phyloP scores from a whole-genome alignment of 2,888 invertebrate genomes.

The Bimastos eiseni region DNA sequence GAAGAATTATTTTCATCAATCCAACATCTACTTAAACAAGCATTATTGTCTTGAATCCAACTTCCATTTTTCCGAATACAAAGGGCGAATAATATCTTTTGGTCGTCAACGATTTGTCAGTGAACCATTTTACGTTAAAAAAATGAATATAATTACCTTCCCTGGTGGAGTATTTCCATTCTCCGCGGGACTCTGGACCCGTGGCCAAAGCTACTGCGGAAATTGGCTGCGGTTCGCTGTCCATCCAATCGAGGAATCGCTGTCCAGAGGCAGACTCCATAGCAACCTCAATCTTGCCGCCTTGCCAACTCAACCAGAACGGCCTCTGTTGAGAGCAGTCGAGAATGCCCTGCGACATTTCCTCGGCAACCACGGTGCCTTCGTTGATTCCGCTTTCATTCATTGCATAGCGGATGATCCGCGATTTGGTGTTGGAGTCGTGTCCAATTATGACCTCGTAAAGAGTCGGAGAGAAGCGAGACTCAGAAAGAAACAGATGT shows the following conservation, averaged over 20 bases:
- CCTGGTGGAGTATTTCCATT: neutral
- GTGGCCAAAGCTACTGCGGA: slow-evolving; percentile 25
- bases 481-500: neutral
- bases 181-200: neutral
- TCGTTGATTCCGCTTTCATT: neutral
- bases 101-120: too few relatives aligned
- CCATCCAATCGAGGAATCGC: slow-evolving; percentile 25
- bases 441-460: slow-evolving; percentile 28
- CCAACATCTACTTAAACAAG: too few relatives aligned
- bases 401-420: neutral
- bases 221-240: slow-evolving; percentile 25
- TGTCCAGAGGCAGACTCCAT: neutral
- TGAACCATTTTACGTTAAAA: too few relatives aligned
- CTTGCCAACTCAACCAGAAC: slow-evolving; percentile 33
- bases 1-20: too few relatives aligned
- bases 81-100: too few relatives aligned
- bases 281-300: slow-evolving; percentile 27
- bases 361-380: slow-evolving; percentile 23
- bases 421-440: slow-evolving; percentile 26
- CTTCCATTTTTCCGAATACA: too few relatives aligned
- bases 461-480: neutral
- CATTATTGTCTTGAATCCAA: too few relatives aligned
- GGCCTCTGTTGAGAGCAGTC: slow-evolving; percentile 23
- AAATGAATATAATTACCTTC: neutral
- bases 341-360: slow-evolving; percentile 26